Conservation (phyloP, 2,113 vertebrate genomes). For the Diadophis punctatus region DNA sequence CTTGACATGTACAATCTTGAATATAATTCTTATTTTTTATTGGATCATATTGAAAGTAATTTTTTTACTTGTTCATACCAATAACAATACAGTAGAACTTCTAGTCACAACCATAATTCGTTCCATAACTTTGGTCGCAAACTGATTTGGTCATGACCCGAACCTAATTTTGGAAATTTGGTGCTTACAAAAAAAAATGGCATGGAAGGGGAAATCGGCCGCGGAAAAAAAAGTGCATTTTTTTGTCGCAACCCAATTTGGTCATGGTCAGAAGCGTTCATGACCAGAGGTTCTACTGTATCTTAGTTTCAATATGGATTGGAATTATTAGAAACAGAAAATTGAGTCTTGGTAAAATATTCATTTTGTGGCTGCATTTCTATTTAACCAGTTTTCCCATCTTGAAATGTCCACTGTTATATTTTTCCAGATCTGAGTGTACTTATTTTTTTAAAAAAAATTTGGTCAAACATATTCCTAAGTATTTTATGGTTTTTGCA, state of each 20-base stretch:
- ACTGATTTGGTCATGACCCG: too few species aligned
- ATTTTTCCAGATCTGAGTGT: background rate
- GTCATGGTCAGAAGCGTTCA: too few species aligned
- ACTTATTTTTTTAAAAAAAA: too few species aligned
- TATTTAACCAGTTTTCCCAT: background rate
- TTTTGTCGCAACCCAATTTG: too few species aligned
- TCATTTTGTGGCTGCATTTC: background rate
- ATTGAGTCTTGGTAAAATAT: background rate
- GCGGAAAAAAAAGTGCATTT: too few species aligned
- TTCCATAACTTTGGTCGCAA: too few species aligned
- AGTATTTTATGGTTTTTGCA: background rate
- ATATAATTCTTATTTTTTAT: background rate
- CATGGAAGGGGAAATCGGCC: too few species aligned
- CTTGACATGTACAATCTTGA: background rate
- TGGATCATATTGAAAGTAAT: background rate
- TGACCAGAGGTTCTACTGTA: background rate
- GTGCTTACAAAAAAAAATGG: too few species aligned
- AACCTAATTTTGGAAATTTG: too few species aligned
- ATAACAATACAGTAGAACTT: background rate
- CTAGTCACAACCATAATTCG: too few species aligned
- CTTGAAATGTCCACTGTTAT: background rate
- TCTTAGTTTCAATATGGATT: background rate
- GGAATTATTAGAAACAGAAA: background rate
- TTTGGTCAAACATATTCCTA: background rate
- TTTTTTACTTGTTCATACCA: background rate